These are phyloP conservation scores for Cryptophagus acutangulus DNA, from an alignment of 2,888 invertebrate genomes.

Conservation along the genomic window DNA sequence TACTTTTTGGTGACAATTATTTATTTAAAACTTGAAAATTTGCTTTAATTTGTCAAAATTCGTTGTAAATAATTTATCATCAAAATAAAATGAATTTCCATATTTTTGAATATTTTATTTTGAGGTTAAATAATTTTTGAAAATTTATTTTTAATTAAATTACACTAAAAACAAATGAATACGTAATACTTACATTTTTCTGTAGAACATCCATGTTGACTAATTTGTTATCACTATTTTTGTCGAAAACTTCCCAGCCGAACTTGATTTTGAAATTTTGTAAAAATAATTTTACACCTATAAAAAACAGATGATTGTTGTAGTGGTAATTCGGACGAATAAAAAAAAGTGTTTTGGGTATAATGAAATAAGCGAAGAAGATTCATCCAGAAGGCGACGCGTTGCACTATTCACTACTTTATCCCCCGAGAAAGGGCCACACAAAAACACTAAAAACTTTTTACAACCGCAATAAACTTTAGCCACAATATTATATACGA, in stretches of 20 bases:
- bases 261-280: not conserved
- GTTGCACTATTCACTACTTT: no score
- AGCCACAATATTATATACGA: constrained; percentile 25
- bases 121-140: no score
- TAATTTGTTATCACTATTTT: constrained; percentile 31
- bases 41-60: no score
- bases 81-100: no score
- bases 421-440: not conserved
- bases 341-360: constrained; percentile 13
- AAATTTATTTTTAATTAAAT: no score
- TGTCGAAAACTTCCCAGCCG: not conserved
- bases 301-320: constrained; percentile 29
- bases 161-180: constrained; percentile 17
- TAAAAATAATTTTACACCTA: constrained; percentile 39
- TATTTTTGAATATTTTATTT: no score
- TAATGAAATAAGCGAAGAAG: constrained; percentile 9
- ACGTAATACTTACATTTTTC: constrained; percentile 40
- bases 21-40: no score
- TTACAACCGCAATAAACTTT: constrained; percentile 27
- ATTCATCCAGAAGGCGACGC: constrained; percentile 9
- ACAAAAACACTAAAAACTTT: constrained; percentile 27
- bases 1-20: no score
- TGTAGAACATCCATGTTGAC: constrained; percentile 42
- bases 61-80: no score
- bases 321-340: constrained; percentile 12